Evolutionary conservation across 2,888 invertebrate species (phyloP), one percentile per base, ranked within the genome.

Genomic region (Rhogogaster chlorosoma): DNA sequence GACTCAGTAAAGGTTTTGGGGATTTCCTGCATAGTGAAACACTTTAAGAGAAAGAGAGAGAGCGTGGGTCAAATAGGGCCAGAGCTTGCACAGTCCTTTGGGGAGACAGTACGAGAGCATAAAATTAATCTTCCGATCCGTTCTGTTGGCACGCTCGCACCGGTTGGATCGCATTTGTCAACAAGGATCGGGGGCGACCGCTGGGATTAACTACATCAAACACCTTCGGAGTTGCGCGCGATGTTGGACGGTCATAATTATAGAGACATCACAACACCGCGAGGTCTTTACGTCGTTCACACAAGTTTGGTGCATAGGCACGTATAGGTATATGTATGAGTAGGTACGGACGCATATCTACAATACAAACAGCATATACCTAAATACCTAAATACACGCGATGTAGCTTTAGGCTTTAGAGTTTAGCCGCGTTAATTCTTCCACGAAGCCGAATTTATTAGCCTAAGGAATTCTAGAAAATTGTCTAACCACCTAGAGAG

Each of bases 81-180:
- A 26, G 18, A 38, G 49, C 49, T 45, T 32, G 45, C 77, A 53
- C 26, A 73, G 71, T 32, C 67, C 67, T 67, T 67, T 32, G 67
- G 15, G 36, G 15, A 77, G 29, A 77, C 38, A 26, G 29, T n/a
- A n/a, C 80, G 26, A 80, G 49, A 80, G 80, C 80, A 61, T 80
- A 80, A 80, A 80, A 80, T 80, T 80, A 80, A 80, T 80, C 80
- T 80, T 61, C 80, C 80, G 36, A 80, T 80, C 80, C 80, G n/a
- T 61, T 26, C 57, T 80, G 80, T 80, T 80, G 80, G 80, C 80
- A 80, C 80, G 80, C 57, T 61, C 80, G 57, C 80, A 57, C 3
- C 38, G 80, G 32, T 36, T 49, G 80, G 80, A 61, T 80, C 80
- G 38, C 80, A 80, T 80, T 61, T 61, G 80, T 80, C 80, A 80